Conservation (phyloP, 2,113 vertebrate genomes). For the Prochilodus magdalenae region DNA sequence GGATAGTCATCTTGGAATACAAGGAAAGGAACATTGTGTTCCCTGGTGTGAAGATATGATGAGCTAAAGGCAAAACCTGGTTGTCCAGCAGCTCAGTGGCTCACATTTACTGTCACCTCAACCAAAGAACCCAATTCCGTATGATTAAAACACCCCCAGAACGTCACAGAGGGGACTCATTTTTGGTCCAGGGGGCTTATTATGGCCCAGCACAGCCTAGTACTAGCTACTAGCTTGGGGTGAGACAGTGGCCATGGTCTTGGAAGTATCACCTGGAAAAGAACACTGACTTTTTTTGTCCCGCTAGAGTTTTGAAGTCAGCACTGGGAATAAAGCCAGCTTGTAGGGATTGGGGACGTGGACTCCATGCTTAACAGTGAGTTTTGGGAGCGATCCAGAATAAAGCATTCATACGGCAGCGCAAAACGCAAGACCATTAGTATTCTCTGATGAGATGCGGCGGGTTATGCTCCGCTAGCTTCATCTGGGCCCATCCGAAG, state of each 20-base stretch:
- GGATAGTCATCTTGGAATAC: too few species aligned
- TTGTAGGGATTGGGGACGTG: background rate
- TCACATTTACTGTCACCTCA: too few species aligned
- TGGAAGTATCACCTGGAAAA: background rate
- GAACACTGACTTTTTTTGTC: background rate
- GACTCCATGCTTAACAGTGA: slow-evolving; percentile 23
- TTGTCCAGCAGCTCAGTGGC: too few species aligned
- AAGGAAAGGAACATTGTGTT: too few species aligned
- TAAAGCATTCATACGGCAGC: slow-evolving; percentile 35
- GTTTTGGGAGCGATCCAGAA: slow-evolving; percentile 30
- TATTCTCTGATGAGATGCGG: slow-evolving; percentile 43
- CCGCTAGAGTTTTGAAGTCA: background rate
- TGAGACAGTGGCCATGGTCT: background rate
- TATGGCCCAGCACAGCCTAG: too few species aligned
- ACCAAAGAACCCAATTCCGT: too few species aligned
- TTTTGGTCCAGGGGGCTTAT: too few species aligned
- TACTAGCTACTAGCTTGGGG: too few species aligned
- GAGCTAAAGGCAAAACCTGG: too few species aligned
- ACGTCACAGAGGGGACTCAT: too few species aligned
- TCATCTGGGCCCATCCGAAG: slow-evolving; percentile 33
- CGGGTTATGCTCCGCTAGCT: slow-evolving; percentile 49
- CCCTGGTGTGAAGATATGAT: too few species aligned
- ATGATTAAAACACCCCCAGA: too few species aligned
- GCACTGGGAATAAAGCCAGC: background rate
- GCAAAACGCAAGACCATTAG: slow-evolving; percentile 32